Base-by-base conservation (phyloP, 92 coral and sea anemone species). In the Galaxea fascicularis region DNA sequence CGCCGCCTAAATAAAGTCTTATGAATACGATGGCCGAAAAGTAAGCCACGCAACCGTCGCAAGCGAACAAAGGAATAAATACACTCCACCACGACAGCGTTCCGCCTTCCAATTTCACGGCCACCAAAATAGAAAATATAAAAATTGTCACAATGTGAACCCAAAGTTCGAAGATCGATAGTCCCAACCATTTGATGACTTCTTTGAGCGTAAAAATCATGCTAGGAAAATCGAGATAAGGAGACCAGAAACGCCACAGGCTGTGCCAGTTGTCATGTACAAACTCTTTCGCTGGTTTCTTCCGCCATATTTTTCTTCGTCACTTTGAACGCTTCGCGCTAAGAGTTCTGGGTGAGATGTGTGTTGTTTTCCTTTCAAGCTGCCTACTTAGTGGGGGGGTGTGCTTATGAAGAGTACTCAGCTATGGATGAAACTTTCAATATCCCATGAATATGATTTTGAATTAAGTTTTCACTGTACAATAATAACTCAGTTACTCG, bases 131-230 rank as follows among this genome's bases (percentile, higher is more conserved):
- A 35, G 99, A 93, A 77, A 97, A 97, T 24, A 95, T 86, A 54
- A 95, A 84, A 9, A 93, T 52, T 15, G 95, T 60, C 21, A 90
- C 71, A 4, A 97, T 86, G 45, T 93, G 90, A 16, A 97, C 93
- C 99, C 99, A 97, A 45, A 97, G 78, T 64, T 97, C 99, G 90
- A 97, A 97, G 58, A 97, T 90, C 73, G 99, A 92, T 62, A 94
- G 87, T 26, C 99, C 99, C 59, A 97, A 83, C 99, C 99, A 97
- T 87, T 92, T 87, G 53, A 87, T 97, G 41, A 95, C 80, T 87
- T 97, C 99, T 66, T 92, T 94, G 78, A 90, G 92, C 64, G 92
- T 92, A 45, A 94, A 91, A 65, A 97, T 86, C 94, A 87, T 95
- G 63, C 82, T 81, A 60, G 10, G 84, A 0, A 41, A 14, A 70